Evolutionary conservation across 2,888 invertebrate species (phyloP), one percentile per base, ranked within the genome.

Genomic region (Chouioia cunea): DNA sequence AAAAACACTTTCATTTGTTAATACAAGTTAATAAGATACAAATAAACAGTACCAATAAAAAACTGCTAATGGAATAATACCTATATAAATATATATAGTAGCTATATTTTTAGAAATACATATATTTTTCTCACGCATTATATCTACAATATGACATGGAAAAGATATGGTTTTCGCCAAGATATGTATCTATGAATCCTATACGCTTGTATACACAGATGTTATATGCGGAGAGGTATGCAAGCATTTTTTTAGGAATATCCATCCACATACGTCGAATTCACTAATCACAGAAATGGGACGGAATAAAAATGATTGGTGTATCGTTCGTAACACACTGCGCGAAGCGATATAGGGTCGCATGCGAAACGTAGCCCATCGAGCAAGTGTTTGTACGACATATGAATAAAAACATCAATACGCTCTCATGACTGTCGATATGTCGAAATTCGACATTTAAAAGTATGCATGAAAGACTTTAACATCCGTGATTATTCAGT

Each of bases 291-390:
- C 50, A 36, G 60, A 60, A 60, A 60, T 50, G 60, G 60, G 48
- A 50, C 36, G 36, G 50, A 60, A 50, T 60, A 60, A 60, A 60
- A 60, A 27, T 60, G 60, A 60, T 60, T 50, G 60, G 22, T 36
- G 36, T 59, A 18, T 14, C 53, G 23, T 36, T 16, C 56, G 43
- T 14, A 23, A 23, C 27, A 27, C 27, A 27, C 27, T 27, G 27
- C 27, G 27, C 6, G 6, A 27, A 27, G 6, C 27, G 27, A 27
- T 27, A 27, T 27, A 27, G 27, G 4, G 6, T 27, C 27, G 6
- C 27, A 27, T 6, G 27, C 6, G 27, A 27, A 27, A 27, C 27
- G 6, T 3, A 27, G 27, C 27, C 6, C 27, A 27, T 27, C 3
- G 3, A 27, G 27, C 23, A 15, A 23, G 15, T 53, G 27, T 27